Evolutionary conservation across 2,113 vertebrate genomes (phyloP), one percentile per base, ranked within the genome.

Genomic region (Hippocampus mohnikei): DNA sequence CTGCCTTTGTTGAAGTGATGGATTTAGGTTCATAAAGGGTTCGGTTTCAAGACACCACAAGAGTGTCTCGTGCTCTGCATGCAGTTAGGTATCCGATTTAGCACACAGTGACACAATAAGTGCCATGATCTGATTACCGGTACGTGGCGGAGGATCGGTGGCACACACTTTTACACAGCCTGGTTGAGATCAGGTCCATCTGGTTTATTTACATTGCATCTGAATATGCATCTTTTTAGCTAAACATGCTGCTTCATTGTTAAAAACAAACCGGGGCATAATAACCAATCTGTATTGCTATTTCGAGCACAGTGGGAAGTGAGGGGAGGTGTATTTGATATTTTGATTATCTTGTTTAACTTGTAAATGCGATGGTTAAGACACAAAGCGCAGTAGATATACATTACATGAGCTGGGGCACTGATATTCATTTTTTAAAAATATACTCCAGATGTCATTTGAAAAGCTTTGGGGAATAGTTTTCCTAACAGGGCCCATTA

Each of bases 11-110:
- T 48, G 46, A 79, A 37, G 68, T 72, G 76, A 82, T 48, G 69
- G 71, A 86, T 81, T 71, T 69, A 74, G 74, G 67, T 85, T 75
- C 71, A 82, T 76, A 76, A 84, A 74, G 61, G 61, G 72, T 85
- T 82, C 44, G 70, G 67, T 78, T 84, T 83, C 73, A 76, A 78
- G 72, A 70, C 65, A 81, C 63, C 75, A 66, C 33, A 58, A 74
- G 62, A 58, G 48, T 55, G 37, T 55, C 71, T 76, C 53, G 27
- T 21, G 64, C 65, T 75, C 67, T 76, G 74, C 21, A 63, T 68
- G 65, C 53, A 77, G 65, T 9, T 23, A 11, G n/a, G 52, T 58
- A 71, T 64, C 74, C 15, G 27, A 44, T 72, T 80, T 52, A 79
- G 33, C 63, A 79, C 72, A 71, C 68, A 29, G 46, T 58, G 59